Conservation (phyloP, 2,888 invertebrate genomes). For the Monochamus alternatus region DNA sequence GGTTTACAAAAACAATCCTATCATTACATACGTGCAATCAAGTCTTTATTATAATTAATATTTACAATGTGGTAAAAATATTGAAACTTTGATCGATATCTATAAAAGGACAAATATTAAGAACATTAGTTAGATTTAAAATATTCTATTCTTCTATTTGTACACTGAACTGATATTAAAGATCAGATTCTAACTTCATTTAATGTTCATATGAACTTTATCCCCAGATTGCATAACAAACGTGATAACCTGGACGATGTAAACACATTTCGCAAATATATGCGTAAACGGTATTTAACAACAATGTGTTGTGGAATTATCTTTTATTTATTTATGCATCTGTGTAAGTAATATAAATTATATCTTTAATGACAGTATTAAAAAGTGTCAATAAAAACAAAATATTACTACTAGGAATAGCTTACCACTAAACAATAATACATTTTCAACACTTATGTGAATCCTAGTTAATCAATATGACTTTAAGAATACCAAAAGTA, state of each 20-base stretch:
- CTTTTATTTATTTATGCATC: neutral
- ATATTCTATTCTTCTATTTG: too few species aligned
- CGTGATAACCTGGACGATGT: neutral
- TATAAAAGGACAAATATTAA: too few species aligned
- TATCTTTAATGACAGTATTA: neutral
- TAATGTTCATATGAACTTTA: neutral
- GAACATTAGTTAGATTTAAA: too few species aligned
- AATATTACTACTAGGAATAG: neutral
- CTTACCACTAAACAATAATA: neutral
- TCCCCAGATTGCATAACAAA: neutral
- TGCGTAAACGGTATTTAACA: neutral
- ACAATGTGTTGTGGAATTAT: neutral
- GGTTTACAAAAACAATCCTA: too few species aligned
- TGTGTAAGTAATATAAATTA: neutral
- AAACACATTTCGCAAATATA: neutral
- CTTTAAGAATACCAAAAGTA: conserved; percentile 6
- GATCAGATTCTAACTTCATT: neutral
- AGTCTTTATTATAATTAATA: too few species aligned
- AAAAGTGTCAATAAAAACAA: neutral
- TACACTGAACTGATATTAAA: neutral
- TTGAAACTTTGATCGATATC: too few species aligned
- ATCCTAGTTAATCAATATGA: conserved; percentile 15
- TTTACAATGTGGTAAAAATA: too few species aligned
- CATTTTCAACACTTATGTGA: neutral
- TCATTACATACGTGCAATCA: too few species aligned